Conservation (phyloP, 2,797 vertebrate genomes). For the Platyrinchus mystaceus region DNA sequence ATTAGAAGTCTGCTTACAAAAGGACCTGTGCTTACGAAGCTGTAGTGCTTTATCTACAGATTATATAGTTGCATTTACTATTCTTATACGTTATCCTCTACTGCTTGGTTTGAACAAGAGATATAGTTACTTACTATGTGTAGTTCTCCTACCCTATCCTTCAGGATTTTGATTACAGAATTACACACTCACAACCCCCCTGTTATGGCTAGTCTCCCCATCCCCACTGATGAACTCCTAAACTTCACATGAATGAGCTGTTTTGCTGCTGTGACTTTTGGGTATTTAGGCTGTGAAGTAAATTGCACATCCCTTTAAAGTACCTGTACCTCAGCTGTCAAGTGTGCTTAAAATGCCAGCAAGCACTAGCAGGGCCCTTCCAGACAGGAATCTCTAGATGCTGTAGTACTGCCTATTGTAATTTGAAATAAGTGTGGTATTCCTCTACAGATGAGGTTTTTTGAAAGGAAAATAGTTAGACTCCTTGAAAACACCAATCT, state of each 20-base stretch:
- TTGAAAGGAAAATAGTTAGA: not conserved
- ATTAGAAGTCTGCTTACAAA: not conserved
- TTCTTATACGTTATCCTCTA: not conserved
- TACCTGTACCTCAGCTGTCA: not conserved
- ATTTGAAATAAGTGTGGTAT: not conserved
- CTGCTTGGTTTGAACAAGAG: not conserved
- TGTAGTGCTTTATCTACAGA: not conserved
- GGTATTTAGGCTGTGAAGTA: not conserved
- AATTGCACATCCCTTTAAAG: not conserved
- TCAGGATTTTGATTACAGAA: not conserved
- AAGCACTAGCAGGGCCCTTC: not conserved
- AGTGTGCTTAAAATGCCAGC: not conserved
- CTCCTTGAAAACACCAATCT: not conserved
- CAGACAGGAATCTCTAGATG: not conserved
- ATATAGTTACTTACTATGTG: not conserved
- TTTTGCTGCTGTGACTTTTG: not conserved
- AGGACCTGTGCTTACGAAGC: not conserved
- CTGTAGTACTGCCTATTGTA: not conserved
- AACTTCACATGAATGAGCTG: not conserved
- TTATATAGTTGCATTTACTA: not conserved
- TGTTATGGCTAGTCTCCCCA: not conserved
- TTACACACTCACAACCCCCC: rapidly evolving
- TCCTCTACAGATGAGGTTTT: not conserved
- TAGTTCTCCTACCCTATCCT: not conserved
- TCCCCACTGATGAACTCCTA: not conserved